These are phyloP conservation scores for Papilio xuthus DNA, from an alignment of 1,140 invertebrate genomes.

Conservation along the genomic window DNA sequence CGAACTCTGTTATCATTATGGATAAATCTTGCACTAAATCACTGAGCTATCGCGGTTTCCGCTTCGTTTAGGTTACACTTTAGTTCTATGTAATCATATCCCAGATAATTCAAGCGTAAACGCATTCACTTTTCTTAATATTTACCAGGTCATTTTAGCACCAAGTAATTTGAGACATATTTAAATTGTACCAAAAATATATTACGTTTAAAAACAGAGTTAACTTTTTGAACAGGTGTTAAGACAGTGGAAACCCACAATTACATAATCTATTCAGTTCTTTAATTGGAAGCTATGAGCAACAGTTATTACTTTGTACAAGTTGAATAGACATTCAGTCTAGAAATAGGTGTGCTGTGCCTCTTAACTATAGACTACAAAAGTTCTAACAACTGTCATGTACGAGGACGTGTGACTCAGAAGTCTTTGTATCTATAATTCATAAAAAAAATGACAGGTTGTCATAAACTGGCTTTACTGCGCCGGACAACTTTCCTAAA, in stretches of 20 bases:
- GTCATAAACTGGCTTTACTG: slow-evolving; percentile 10
- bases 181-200: no score
- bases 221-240: neutral
- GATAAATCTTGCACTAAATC: neutral
- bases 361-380: neutral
- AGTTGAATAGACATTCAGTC: slow-evolving; percentile 1
- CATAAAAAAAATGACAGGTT: slow-evolving; percentile 23
- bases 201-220: neutral
- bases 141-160: neutral
- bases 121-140: neutral
- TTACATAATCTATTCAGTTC: neutral
- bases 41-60: neutral
- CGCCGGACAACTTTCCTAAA: slow-evolving; percentile 50
- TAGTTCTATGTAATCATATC: slow-evolving; percentile 2
- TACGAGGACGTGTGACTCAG: slow-evolving; percentile 34
- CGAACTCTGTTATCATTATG: neutral
- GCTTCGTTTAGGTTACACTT: neutral
- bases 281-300: neutral
- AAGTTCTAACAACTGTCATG: neutral
- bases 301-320: neutral
- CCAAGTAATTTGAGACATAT: neutral
- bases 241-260: neutral
- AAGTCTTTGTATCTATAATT: slow-evolving; percentile 31
- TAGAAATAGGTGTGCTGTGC: neutral
- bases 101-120: neutral